Base-by-base conservation (phyloP, 2,888 invertebrate species). In the Melieria picta region DNA sequence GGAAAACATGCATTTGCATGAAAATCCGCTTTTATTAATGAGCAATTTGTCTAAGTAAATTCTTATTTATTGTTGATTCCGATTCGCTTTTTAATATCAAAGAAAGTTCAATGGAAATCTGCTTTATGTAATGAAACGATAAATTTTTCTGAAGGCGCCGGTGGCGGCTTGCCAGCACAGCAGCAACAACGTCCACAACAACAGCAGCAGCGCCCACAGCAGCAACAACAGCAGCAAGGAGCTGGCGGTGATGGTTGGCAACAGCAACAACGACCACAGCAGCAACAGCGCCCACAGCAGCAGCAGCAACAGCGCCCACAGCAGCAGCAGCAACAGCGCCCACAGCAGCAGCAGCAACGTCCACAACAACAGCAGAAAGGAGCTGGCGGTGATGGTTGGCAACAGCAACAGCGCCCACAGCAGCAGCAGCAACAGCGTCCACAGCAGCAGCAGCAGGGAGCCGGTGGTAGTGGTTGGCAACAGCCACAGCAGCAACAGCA, bases 381-480 rank as follows among this genome's bases (percentile, higher is more conserved):
- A 48, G 55, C 4, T 52, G 13, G 45, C 55, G 46, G 30, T 61
- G 9, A 60, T 9, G 47, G 58, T 52, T 43, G 50, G 0, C 46
- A 57, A 7, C 56, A 10, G 7, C 71, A 72, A 16, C 72, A 72
- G 1, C 74, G 70, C 50, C 74, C 65, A 69, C 55, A 48, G 10
- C 68, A 63, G 9, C 47, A 58, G 30, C 52, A 70, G 10, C 64
- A 65, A 42, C 69, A 50, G 30, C 5, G 52, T 13, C 52, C 42
- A 46, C 60, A 57, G n/a, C 62, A 61, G 11, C 70, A 72, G 42
- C 73, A 71, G 47, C 73, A n/a, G n/a, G n/a, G n/a, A n/a, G n/a
- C n/a, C n/a, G n/a, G n/a, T n/a, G n/a, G n/a, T n/a, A n/a, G n/a
- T n/a, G n/a, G n/a, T n/a, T n/a, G n/a, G n/a, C n/a, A n/a, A n/a